Percentiles rank a stretch among this genome's conserved stretches.
Evolutionary conservation across 2,113 vertebrate genomes (phyloP).

Genomic region (Montifringilla adamsi): DNA sequence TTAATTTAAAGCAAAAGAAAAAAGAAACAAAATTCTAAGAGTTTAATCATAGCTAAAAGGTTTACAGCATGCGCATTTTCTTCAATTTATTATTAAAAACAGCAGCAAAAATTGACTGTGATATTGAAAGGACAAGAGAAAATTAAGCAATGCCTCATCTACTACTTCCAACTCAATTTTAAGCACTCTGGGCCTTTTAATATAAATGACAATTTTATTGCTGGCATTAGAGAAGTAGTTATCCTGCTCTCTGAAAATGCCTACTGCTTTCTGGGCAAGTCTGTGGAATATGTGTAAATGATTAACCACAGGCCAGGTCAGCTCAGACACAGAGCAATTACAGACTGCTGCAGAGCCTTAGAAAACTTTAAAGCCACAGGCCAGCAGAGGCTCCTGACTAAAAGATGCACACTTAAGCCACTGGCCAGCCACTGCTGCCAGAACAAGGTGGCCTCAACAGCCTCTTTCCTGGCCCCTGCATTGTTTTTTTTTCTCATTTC

Average conservation of each 20-base stretch:
- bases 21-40: neutral
- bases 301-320: neutral
- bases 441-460: neutral
- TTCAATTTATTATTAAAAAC: neutral
- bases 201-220: conserved; percentile 21
- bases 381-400: neutral
- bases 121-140: neutral
- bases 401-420: neutral
- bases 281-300: neutral
- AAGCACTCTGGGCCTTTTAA: neutral
- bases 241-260: neutral
- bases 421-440: neutral
- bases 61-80: neutral
- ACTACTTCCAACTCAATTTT: neutral
- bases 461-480: neutral
- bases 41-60: neutral
- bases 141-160: neutral
- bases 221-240: neutral
- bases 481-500: neutral
- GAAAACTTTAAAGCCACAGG: neutral
- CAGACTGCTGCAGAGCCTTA: fast-evolving
- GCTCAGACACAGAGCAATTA: neutral
- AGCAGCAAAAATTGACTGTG: neutral
- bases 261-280: neutral
- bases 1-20: neutral